Conservation (phyloP, 2,888 invertebrate genomes). For the Eristalis intricaria region DNA sequence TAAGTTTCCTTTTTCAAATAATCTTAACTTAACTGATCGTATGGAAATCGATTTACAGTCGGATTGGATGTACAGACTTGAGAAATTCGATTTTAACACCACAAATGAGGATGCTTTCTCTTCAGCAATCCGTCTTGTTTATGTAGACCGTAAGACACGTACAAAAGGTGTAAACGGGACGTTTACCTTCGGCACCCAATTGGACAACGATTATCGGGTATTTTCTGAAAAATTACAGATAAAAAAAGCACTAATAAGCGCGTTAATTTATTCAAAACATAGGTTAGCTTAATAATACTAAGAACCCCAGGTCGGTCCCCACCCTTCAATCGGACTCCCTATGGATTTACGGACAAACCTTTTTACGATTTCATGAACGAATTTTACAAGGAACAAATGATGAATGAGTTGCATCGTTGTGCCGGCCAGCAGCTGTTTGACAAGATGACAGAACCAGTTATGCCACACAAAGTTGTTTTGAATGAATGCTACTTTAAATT, state of each 20-base stretch:
- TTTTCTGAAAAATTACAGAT: neutral
- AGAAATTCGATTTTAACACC: neutral
- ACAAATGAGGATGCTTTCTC: neutral
- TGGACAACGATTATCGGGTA: neutral
- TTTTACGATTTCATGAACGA: neutral
- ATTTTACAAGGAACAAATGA: neutral
- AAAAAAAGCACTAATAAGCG: neutral
- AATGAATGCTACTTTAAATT: neutral
- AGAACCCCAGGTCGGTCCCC: neutral
- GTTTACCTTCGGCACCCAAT: neutral
- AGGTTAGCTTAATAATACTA: neutral
- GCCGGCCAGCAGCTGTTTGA: neutral
- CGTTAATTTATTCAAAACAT: neutral
- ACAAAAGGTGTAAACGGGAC: neutral
- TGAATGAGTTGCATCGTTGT: neutral
- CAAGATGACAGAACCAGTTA: neutral
- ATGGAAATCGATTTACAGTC: neutral
- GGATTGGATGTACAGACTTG: neutral
- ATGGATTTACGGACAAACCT: neutral
- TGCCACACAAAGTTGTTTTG: neutral
- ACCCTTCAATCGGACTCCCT: neutral
- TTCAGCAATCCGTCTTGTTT: neutral
- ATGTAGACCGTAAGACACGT: neutral
- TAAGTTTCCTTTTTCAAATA: neutral
- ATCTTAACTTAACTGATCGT: neutral